A percentile compares a stretch with the other conserved stretches of the same genome.
Evolutionary conservation across 2,888 invertebrate genomes (phyloP).

Genomic region (Tenodera sinensis): DNA sequence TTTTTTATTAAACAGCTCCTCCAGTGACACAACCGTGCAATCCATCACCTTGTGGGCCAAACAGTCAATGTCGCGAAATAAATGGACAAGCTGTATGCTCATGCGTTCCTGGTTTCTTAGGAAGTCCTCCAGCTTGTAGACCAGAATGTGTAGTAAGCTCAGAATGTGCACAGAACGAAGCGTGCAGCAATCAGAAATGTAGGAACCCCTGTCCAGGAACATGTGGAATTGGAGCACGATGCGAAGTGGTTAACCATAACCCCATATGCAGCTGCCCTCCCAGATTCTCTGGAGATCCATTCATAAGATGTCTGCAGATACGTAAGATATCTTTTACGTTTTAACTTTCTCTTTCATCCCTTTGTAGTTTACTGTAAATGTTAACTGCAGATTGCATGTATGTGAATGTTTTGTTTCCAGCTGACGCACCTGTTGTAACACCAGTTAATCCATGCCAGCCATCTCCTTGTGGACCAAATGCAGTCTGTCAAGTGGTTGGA

Average conservation of each 20-base stretch:
- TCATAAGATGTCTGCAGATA: constrained; percentile 58
- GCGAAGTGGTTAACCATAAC: constrained; percentile 70
- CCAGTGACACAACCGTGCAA: constrained; percentile 59
- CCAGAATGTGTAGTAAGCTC: constrained; percentile 52
- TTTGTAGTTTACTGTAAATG: not conserved
- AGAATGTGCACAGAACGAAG: constrained; percentile 50
- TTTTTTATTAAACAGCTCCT: constrained; percentile 39
- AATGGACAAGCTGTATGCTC: constrained; percentile 50
- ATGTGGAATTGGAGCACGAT: constrained; percentile 63
- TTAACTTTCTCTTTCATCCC: not conserved
- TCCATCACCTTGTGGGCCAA: constrained; percentile 54
- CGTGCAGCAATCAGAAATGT: constrained; percentile 54
- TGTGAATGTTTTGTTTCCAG: constrained; percentile 43
- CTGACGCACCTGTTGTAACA: constrained; percentile 15
- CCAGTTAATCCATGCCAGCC: constrained; percentile 38
- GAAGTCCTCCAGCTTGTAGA: constrained; percentile 51
- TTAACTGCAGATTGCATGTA: not conserved
- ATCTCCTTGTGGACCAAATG: constrained; percentile 39
- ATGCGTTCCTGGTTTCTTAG: constrained; percentile 49
- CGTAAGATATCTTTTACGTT: constrained; percentile 43
- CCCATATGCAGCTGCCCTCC: constrained; percentile 70
- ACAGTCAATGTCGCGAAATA: constrained; percentile 49
- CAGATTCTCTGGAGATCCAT: constrained; percentile 72
- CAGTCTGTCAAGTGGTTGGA: constrained; percentile 56
- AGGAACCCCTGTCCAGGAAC: constrained; percentile 52